Base-by-base conservation (phyloP, 2,888 invertebrate species). In the Mimumesa dahlbomi region DNA sequence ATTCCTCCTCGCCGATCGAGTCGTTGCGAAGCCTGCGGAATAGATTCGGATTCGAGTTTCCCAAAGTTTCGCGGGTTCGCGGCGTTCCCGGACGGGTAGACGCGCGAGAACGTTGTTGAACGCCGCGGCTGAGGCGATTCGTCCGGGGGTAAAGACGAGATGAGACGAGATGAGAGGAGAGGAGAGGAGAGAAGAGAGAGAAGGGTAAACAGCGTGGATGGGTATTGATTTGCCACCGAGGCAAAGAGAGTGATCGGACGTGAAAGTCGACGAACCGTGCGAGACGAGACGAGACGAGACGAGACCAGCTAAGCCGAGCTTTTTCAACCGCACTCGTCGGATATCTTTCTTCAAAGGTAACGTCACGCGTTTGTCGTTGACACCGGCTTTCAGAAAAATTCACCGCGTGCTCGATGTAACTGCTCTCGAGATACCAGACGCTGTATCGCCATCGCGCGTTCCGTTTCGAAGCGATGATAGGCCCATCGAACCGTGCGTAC, bases 181-280 rank as follows among this genome's bases (percentile, higher is more conserved):
- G 36, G 31, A 40, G 36, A 43, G 25, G 22, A 34, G 31, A 40
- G 13, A 36, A 25, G 49, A 50, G 66, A 43, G 14, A 13, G 56
- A 36, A 54, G 42, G 54, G 59, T 38, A 46, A 54, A 34, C 40
- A 45, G 54, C 53, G 52, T 69, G 64, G 66, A 69, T 54, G 58
- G 57, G 72, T 76, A 76, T 76, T 66, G 76, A 77, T 73, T 77
- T 43, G 64, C 52, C 48, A 45, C 63, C 61, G 45, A 42, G 71
- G 71, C 48, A 68, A 67, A 75, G 75, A 75, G 75, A 59, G 65
- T 65, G 68, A 75, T 75, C 75, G 62, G 48, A 75, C 72, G 75
- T 75, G 67, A 75, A 75, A 72, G 58, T 62, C 68, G 65, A 61
- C 67, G 72, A 68, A 68, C 67, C 75, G 56, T 72, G 50, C 59